phyloP scores from a whole-genome alignment of 2,888 invertebrate genomes.

The Rosalia funebris region DNA sequence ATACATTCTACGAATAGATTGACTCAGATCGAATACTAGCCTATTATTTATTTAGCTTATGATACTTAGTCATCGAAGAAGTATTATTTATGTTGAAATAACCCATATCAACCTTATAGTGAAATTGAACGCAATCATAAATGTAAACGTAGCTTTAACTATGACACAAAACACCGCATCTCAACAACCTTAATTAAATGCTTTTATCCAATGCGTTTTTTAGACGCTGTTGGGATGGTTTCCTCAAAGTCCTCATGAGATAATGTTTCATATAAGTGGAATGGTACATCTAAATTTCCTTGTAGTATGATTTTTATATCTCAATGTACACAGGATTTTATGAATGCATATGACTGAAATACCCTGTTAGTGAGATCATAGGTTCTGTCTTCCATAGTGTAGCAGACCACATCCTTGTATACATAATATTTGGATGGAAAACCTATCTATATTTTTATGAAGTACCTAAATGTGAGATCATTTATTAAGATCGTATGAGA shows the following conservation, averaged over 20 bases:
- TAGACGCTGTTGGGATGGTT: not conserved
- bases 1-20: no score
- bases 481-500: constrained; percentile 37
- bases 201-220: not conserved
- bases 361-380: constrained; percentile 42
- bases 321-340: constrained; percentile 8
- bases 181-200: no score
- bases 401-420: constrained; percentile 43
- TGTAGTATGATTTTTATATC: no score
- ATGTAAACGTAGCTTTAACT: no score
- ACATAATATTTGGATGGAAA: constrained; percentile 29
- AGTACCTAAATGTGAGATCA: constrained; percentile 38
- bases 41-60: not conserved
- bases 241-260: not conserved
- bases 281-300: no score
- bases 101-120: no score
- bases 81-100: no score
- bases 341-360: constrained; percentile 36
- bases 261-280: not conserved
- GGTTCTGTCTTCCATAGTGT: constrained; percentile 51
- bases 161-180: no score
- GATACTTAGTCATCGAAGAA: not conserved
- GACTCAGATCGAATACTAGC: not conserved
- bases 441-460: constrained; percentile 47
- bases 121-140: no score